phyloP scores from a whole-genome alignment of 2,888 invertebrate genomes.

The Ectemnius cavifrons region DNA sequence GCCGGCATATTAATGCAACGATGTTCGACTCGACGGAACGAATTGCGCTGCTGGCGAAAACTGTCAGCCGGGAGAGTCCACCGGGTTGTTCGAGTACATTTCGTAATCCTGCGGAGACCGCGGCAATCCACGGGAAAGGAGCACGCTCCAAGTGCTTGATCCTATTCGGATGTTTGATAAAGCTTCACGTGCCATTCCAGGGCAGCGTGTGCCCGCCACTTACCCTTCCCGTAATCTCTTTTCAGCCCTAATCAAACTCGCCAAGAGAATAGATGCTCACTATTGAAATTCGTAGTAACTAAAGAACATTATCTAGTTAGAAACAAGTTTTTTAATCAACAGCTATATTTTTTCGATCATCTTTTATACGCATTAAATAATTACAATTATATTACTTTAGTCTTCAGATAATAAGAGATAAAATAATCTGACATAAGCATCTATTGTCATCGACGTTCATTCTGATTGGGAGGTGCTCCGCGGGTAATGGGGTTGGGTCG shows the following conservation, averaged over 20 bases:
- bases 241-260: conserved; percentile 16
- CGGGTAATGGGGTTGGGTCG: no score
- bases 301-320: no score
- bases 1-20: conserved; percentile 71
- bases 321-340: no score
- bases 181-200: conserved; percentile 31
- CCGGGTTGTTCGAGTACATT: conserved; percentile 57
- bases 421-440: no score
- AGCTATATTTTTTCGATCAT: no score
- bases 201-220: conserved; percentile 12
- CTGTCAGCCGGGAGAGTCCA: conserved; percentile 68
- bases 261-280: no score
- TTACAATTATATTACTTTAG: no score
- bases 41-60: conserved; percentile 63
- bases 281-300: no score
- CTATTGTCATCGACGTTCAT: background rate
- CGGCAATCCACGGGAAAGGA: conserved; percentile 55
- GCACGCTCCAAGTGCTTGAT: conserved; percentile 33
- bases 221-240: conserved; percentile 15
- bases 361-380: no score
- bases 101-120: conserved; percentile 52
- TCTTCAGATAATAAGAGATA: no score
- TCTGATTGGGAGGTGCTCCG: conserved; percentile 8
- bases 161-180: conserved; percentile 41
- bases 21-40: conserved; percentile 67